Evolutionary conservation across 2,888 invertebrate species (phyloP), one percentile per base, ranked within the genome.

Genomic region (Saturnia pavonia): DNA sequence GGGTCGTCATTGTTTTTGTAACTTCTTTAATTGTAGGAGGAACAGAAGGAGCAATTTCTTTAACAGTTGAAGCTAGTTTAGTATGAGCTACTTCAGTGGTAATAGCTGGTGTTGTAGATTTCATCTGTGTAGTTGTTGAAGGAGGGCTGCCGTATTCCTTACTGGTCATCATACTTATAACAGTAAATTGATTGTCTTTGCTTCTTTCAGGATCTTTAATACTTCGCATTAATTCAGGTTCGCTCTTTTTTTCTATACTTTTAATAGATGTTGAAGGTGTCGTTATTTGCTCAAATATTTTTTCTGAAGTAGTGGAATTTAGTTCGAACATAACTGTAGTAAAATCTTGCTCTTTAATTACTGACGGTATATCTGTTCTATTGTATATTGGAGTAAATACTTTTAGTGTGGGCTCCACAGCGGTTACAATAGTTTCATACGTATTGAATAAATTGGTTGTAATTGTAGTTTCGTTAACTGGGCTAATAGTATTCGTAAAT

Each of bases 1-100:
- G 88, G 14, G 86, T 84, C 12, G 81, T 80, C 74, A 87, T 88
- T 43, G 72, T 70, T 72, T 77, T 80, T 34, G 74, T 73, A 42
- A 73, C 78, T 76, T 78, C 83, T 57, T 48, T 68, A 22, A 27
- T 34, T 34, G 67, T 66, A 68, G 72, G 40, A 54, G n/a, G 48
- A 57, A 71, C 40, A 42, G 9, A 67, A 8, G 60, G 22, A 45
- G 25, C n/a, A 70, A 65, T 73, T 74, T 68, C 57, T 66, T 63
- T 63, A 22, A 16, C 25, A 16, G 67, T 66, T 66, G 72, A 42
- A 66, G n/a, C 60, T 63, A 70, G 43, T 42, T 4, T 69, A n/a
- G 60, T 22, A 67, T 54, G 54, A 40, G 54, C 11, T 25, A 27
- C 45, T 70, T 34, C 34, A 19, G 48, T 51, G 19, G 16, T 19